These are phyloP conservation scores for Cephus cinctus DNA, from an alignment of 1,140 invertebrate genomes.

Conservation along the genomic window DNA sequence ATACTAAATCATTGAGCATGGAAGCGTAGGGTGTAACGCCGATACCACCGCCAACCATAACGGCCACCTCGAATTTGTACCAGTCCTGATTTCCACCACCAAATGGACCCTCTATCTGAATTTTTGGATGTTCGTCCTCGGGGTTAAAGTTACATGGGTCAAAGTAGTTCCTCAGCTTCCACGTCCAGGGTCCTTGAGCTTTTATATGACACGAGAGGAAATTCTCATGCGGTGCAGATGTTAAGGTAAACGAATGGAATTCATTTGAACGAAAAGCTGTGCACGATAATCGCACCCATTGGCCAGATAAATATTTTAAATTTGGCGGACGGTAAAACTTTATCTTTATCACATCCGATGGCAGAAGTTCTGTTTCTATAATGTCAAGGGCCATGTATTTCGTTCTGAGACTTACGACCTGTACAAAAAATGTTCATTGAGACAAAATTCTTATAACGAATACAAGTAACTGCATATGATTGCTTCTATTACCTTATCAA, in stretches of 20 bases:
- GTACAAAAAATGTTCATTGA: constrained; percentile 24
- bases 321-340: constrained; percentile 93
- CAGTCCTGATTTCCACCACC: constrained; percentile 99
- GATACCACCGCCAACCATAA: constrained; percentile 99
- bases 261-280: constrained; percentile 90
- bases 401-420: constrained; percentile 86
- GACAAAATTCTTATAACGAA: constrained; percentile 9
- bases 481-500: constrained; percentile 77
- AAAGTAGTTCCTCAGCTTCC: constrained; percentile 96
- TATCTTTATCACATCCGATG: constrained; percentile 92
- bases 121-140: constrained; percentile 81
- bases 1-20: constrained; percentile 95
- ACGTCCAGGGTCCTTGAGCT: constrained; percentile 98
- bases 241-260: constrained; percentile 97
- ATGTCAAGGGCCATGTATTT: constrained; percentile 94
- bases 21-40: constrained; percentile 99
- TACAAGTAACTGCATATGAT: constrained; percentile 4
- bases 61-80: constrained; percentile 97
- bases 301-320: constrained; percentile 92
- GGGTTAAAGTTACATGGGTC: constrained; percentile 92
- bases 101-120: constrained; percentile 94
- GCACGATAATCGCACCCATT: constrained; percentile 89
- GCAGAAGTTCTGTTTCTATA: constrained; percentile 91
- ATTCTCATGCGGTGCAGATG: constrained; percentile 97
- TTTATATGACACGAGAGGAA: constrained; percentile 97